Percentiles rank a stretch among this genome's conserved stretches.
These are phyloP conservation scores for Poecilus cupreus DNA, from an alignment of 2,888 invertebrate genomes.

Conservation along the genomic window DNA sequence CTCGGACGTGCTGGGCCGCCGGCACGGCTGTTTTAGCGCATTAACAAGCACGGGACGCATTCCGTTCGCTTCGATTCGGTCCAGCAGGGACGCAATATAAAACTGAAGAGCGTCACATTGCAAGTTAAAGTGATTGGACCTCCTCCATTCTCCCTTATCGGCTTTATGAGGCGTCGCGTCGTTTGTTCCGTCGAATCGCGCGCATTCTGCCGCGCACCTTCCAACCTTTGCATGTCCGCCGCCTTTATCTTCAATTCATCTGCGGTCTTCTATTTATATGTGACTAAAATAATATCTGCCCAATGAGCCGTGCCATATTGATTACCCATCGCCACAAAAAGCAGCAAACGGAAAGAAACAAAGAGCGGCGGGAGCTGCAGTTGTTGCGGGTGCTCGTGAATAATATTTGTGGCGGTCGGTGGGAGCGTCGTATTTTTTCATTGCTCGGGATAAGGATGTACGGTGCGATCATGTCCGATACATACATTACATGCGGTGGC, in stretches of 20 bases:
- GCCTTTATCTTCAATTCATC: conserved; percentile 50
- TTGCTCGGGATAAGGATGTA: conserved; percentile 39
- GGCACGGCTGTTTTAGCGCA: conserved; percentile 50
- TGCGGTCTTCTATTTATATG: conserved; percentile 62
- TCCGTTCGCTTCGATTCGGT: conserved; percentile 27
- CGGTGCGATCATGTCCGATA: conserved; percentile 38
- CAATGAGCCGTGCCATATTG: conserved; percentile 64
- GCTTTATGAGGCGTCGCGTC: conserved; percentile 70
- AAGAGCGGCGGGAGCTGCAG: background rate
- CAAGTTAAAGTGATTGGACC: conserved; percentile 67
- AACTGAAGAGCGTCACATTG: conserved; percentile 61
- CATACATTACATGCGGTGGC: conserved; percentile 12
- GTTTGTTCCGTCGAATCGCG: conserved; percentile 67
- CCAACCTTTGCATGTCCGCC: background rate
- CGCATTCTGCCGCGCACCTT: background rate
- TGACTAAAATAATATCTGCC: conserved; percentile 64
- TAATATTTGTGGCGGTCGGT: conserved; percentile 17
- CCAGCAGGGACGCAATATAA: conserved; percentile 52
- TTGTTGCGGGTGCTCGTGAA: background rate
- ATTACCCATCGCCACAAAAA: conserved; percentile 54
- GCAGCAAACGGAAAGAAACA: conserved; percentile 44
- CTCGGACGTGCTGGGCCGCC: conserved; percentile 6
- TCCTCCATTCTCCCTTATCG: conserved; percentile 66
- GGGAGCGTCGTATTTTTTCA: conserved; percentile 45
- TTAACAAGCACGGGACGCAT: conserved; percentile 47